These are phyloP conservation scores for Picathartes gymnocephalus DNA, from an alignment of 2,113 vertebrate genomes.

Conservation along the genomic window DNA sequence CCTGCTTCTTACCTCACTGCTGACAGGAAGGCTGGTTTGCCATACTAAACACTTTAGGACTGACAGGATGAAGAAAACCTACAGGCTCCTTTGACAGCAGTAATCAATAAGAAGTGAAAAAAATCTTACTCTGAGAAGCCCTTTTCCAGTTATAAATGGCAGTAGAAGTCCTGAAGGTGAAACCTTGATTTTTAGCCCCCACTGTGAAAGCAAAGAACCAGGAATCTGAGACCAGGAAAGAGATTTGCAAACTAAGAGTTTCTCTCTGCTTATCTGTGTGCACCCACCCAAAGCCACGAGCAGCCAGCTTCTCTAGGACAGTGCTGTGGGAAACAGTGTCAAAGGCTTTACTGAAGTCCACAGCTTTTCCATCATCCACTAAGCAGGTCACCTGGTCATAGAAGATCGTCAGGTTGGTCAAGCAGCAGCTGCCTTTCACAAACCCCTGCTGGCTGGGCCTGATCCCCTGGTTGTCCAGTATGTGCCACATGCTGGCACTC, in stretches of 20 bases:
- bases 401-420: background rate
- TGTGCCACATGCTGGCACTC: background rate
- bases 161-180: background rate
- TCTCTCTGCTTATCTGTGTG: background rate
- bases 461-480: background rate
- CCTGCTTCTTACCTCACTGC: background rate
- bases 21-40: background rate
- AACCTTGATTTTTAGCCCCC: background rate
- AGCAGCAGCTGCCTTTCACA: background rate
- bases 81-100: slow-evolving; percentile 23
- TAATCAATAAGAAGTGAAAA: slow-evolving; percentile 45
- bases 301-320: background rate
- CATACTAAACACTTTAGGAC: background rate
- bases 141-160: background rate
- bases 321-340: background rate
- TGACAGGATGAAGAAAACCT: slow-evolving; percentile 26
- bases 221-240: background rate
- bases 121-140: slow-evolving; percentile 13
- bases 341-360: background rate
- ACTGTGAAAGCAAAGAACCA: background rate
- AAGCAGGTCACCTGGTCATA: background rate
- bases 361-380: background rate
- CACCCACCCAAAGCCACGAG: background rate
- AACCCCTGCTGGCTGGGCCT: background rate
- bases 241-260: background rate